Evolutionary conservation across 2,113 vertebrate species (phyloP), one percentile per base, ranked within the genome.

Genomic region (Alosa alosa): DNA sequence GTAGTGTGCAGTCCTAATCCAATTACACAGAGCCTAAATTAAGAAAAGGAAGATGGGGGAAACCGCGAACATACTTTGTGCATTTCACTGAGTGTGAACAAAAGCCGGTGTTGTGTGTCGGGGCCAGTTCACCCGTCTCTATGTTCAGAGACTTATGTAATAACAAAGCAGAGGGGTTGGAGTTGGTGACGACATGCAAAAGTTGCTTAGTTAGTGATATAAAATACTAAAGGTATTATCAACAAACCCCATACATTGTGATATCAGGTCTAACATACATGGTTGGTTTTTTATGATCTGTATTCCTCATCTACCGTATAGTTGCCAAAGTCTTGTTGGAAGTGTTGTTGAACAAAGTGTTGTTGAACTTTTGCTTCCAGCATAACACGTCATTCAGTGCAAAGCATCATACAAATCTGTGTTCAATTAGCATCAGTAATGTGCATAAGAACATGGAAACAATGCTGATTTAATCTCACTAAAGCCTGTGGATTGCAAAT

Each of bases 11-110:
- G 36, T 36, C 3, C 72, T 78, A 78, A 78, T 78, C 72, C 72
- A 78, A 78, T 78, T 78, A 78, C 8, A 72, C 72, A 78, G 72
- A 36, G 72, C 1, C 72, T 78, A 78, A 78, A 78, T 78, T 78
- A 78, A 36, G 72, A 78, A 78, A 44, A 39, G 72, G 36, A 39
- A 39, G 36, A 78, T 4, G 31, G 36, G 31, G 36, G 10, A 72
- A 31, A 31, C 31, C n/a, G 25, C 36, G 72, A 39, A 39, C 72
- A 78, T 78, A 39, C 72, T 78, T 72, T 78, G 36, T 78, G 72
- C 36, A 11, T 78, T 72, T 72, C 64, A 72, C n/a, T 78, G 31
- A 17, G 36, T 36, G 36, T 0, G 13, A 78, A 78, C 25, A 78
- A 39, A 78, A 78, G 72, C 72, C 72, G 39, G 36, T 31, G 72